Evolutionary conservation across 30 jellyfish, hydroid and myxozoan species (phyloP), one percentile per base, ranked within the genome.

Genomic region (Mastigias papua): DNA sequence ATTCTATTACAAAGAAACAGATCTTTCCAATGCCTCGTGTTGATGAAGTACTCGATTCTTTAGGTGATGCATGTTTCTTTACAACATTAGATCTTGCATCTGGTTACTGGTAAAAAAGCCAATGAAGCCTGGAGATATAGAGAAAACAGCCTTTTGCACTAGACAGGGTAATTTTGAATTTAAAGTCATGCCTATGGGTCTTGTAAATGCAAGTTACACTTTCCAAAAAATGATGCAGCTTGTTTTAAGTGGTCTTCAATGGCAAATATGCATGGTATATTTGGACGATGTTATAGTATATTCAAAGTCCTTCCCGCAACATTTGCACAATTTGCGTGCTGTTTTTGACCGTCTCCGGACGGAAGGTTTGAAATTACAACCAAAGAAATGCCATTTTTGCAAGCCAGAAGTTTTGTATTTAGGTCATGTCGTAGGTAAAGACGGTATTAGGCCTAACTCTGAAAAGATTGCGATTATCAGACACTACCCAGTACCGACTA

Each of bases 11-110:
- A 15, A 28, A 34, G 71, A 61, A 80, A 61, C 71, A 80, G 3
- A 61, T 72, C 25, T 88, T 33, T 88, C 92, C 96, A 19, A 76
- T 88, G 87, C 96, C 96, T 13, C 35, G 96, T 57, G 57, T 76
- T 2, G 93, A 87, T 3, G 82, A 62, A n/a, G 86, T 86, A 1
- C 26, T 74, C 9, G 95, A 86, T 35, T 76, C 73, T 21, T 27
- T 88, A 50, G 87, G 92, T 3, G 96, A 61, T 50, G 79, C 87
- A 16, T 57, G 82, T 65, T 66, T 30, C 21, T 88, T 78, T 80
- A 69, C 92, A 29, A 77, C 88, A 0, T 75, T 88, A 26, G 96
- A 88, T 51, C 64, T 78, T 23, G 92, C 92, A 10, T 69, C 87
- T 33, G 93, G 96, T 34, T 62, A 78, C 60, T 88, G 90, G 95